Conservation (phyloP, 2,113 vertebrate species). For the Canis aureus region DNA sequence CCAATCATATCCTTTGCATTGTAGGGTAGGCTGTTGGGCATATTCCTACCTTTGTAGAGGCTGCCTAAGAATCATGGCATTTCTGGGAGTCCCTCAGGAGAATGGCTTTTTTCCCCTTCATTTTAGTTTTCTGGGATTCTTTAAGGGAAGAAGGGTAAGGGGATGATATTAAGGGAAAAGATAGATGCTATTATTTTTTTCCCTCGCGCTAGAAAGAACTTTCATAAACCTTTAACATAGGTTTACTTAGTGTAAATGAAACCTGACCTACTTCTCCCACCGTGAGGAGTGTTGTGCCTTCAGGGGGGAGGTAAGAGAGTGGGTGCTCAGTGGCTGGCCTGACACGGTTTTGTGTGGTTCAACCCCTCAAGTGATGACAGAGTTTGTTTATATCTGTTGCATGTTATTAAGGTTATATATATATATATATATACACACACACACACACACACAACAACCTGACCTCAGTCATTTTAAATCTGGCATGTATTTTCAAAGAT, state of each 20-base stretch:
- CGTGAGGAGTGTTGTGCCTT: background rate
- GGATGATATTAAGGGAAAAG: background rate
- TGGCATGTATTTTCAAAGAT: conserved; percentile 64
- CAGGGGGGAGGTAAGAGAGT: background rate
- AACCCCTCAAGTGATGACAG: conserved; percentile 23
- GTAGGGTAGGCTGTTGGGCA: background rate
- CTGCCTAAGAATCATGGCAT: background rate
- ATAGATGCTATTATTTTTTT: background rate
- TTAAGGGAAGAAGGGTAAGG: background rate
- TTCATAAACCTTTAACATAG: background rate
- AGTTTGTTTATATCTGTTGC: conserved; percentile 51
- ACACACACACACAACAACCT: background rate
- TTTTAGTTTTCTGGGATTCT: conserved; percentile 20
- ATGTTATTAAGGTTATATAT: conserved; percentile 36
- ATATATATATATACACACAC: background rate
- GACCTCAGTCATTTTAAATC: conserved; percentile 18
- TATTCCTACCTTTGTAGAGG: background rate
- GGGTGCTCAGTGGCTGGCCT: background rate
- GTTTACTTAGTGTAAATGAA: conserved; percentile 35
- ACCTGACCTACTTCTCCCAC: conserved; percentile 64
- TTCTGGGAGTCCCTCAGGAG: conserved; percentile 49
- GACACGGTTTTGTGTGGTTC: conserved; percentile 1
- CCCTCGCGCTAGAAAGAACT: background rate
- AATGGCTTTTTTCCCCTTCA: conserved; percentile 11
- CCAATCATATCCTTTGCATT: background rate